These are phyloP conservation scores for Tokudaia muenninki DNA, from an alignment of 2,797 vertebrate genomes.

Conservation along the genomic window DNA sequence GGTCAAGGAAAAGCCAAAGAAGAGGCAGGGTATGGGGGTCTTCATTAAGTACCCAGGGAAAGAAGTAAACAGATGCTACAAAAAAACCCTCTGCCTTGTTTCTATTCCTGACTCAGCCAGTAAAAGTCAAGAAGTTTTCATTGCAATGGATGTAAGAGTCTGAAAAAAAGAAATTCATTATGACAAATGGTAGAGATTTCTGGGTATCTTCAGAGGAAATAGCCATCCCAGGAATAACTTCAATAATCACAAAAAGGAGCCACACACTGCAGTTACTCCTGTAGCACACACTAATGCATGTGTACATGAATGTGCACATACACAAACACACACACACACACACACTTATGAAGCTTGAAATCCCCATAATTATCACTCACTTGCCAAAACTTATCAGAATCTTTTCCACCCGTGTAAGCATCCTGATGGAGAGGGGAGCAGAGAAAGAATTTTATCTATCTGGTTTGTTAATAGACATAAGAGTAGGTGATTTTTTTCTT, in stretches of 20 bases:
- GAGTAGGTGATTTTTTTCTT: background rate
- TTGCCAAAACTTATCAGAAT: background rate
- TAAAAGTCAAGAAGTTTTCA: slow-evolving; percentile 36
- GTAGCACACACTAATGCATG: background rate
- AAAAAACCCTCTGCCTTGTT: background rate
- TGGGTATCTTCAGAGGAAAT: background rate
- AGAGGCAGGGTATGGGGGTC: background rate
- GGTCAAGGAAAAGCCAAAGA: background rate
- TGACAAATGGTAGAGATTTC: background rate
- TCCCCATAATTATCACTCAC: background rate
- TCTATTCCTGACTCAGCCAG: background rate
- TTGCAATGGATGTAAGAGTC: background rate
- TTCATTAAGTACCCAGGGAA: background rate
- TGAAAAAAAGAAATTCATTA: background rate
- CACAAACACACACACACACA: background rate
- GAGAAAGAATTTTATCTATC: background rate
- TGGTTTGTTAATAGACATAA: background rate
- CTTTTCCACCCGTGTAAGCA: background rate
- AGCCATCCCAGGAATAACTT: background rate
- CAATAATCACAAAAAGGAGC: background rate
- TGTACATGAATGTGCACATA: background rate
- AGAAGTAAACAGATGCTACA: slow-evolving; percentile 17
- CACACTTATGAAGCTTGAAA: background rate
- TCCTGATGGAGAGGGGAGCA: background rate
- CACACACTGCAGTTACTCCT: background rate